Percentiles rank a stretch among this genome's conserved stretches.
phyloP scores from a whole-genome alignment of 2,797 vertebrate genomes.

The Pseudochirops cupreus region DNA sequence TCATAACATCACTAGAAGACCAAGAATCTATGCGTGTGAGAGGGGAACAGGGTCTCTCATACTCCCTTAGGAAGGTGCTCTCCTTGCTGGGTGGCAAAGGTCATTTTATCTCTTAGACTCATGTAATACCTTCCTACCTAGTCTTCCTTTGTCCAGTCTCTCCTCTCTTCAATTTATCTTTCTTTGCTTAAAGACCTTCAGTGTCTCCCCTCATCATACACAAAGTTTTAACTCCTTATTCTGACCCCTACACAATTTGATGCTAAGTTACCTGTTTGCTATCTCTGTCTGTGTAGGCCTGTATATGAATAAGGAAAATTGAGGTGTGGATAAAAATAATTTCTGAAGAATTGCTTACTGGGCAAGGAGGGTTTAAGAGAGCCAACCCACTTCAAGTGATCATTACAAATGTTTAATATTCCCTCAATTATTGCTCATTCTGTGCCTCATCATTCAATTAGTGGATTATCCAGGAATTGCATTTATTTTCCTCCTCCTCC shows the following conservation, averaged over 20 bases:
- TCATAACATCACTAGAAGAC: neutral
- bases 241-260: neutral
- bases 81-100: neutral
- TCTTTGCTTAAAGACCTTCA: neutral
- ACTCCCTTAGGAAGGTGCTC: neutral
- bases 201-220: neutral
- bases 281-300: neutral
- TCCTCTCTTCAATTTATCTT: neutral
- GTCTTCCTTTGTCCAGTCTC: neutral
- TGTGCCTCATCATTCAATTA: slow-evolving; percentile 21
- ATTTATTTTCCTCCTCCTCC: neutral
- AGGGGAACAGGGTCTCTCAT: neutral
- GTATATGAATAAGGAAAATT: neutral
- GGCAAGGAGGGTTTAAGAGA: slow-evolving; percentile 21
- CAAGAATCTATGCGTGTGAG: neutral
- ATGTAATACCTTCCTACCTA: neutral
- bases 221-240: neutral
- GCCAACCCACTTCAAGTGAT: neutral
- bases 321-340: neutral
- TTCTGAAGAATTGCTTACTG: slow-evolving; percentile 51
- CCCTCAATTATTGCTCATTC: slow-evolving; percentile 69
- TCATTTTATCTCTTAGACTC: neutral
- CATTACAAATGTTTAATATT: slow-evolving; percentile 15
- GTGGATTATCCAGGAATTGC: slow-evolving; percentile 65
- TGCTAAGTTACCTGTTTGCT: neutral